Evolutionary conservation across 2,888 invertebrate species (phyloP).

Genomic region (Mimas tiliae): DNA sequence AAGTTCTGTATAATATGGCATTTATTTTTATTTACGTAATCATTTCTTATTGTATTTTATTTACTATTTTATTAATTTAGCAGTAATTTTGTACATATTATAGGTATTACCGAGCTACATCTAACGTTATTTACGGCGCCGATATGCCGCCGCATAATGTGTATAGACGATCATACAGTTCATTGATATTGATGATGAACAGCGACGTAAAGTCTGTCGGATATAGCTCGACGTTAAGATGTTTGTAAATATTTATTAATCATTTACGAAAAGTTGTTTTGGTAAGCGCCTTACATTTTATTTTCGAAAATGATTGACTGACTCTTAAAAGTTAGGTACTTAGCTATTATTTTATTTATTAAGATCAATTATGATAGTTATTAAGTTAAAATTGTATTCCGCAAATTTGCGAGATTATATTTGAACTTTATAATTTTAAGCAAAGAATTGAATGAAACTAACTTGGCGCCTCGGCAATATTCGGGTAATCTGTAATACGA

Average conservation of each 20-base stretch:
- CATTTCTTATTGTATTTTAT: background rate
- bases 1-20: background rate
- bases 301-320: constrained; percentile 50
- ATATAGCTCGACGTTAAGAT: background rate
- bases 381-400: background rate
- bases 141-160: too few relatives aligned
- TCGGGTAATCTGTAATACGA: background rate
- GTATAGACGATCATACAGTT: too few relatives aligned
- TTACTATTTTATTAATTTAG: background rate
- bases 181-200: too few relatives aligned
- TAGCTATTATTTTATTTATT: constrained; percentile 4
- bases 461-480: background rate
- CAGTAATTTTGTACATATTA: background rate
- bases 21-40: background rate
- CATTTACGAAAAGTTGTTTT: constrained; percentile 41
- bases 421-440: background rate
- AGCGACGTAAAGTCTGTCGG: background rate
- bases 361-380: background rate
- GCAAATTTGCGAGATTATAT: background rate
- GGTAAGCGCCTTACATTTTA: background rate
- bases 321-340: background rate
- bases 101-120: background rate
- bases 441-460: background rate
- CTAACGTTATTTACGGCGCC: background rate
- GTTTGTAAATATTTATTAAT: constrained; percentile 35